Evolutionary conservation across 1,140 invertebrate species (phyloP).

Genomic region (Zeugodacus cucurbitae): DNA sequence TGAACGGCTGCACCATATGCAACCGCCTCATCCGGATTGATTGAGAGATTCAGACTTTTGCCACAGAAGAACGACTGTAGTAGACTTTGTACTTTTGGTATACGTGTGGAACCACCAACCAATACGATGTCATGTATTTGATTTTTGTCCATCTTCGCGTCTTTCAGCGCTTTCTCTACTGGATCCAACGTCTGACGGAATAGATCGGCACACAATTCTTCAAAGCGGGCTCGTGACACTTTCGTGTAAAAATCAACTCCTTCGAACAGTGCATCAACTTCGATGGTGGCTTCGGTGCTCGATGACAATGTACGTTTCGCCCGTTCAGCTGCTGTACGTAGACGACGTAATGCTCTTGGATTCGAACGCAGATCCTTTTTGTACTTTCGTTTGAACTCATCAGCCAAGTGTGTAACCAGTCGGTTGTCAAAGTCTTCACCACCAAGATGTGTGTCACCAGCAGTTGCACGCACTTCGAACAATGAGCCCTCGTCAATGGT

Average conservation of each 20-base stretch:
- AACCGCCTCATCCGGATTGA: conserved; percentile 82
- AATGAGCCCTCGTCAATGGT: too few species aligned
- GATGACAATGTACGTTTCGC: conserved; percentile 75
- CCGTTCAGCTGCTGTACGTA: conserved; percentile 80
- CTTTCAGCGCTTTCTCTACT: conserved; percentile 78
- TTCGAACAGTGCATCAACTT: conserved; percentile 78
- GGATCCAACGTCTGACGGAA: conserved; percentile 75
- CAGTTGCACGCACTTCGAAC: too few species aligned
- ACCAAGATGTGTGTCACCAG: too few species aligned
- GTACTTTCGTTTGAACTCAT: conserved; percentile 85
- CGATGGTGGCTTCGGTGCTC: conserved; percentile 75
- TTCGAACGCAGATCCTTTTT: conserved; percentile 82
- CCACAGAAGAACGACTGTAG: conserved; percentile 73
- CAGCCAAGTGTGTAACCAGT: conserved; percentile 70
- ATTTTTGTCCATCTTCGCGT: conserved; percentile 79
- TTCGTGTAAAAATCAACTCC: conserved; percentile 86
- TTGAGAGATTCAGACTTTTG: conserved; percentile 74
- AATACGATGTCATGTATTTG: conserved; percentile 74
- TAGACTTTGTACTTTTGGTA: conserved; percentile 74
- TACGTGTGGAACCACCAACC: conserved; percentile 73
- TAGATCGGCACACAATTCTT: conserved; percentile 87
- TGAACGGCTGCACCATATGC: conserved; percentile 80
- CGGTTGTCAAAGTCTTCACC: too few species aligned
- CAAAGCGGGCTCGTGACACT: conserved; percentile 83
- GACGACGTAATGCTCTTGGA: conserved; percentile 78